A percentile compares a stretch with the other conserved stretches of the same genome.
These are phyloP conservation scores for Copidosoma aretas DNA, from an alignment of 2,888 invertebrate species.

Conservation along the genomic window DNA sequence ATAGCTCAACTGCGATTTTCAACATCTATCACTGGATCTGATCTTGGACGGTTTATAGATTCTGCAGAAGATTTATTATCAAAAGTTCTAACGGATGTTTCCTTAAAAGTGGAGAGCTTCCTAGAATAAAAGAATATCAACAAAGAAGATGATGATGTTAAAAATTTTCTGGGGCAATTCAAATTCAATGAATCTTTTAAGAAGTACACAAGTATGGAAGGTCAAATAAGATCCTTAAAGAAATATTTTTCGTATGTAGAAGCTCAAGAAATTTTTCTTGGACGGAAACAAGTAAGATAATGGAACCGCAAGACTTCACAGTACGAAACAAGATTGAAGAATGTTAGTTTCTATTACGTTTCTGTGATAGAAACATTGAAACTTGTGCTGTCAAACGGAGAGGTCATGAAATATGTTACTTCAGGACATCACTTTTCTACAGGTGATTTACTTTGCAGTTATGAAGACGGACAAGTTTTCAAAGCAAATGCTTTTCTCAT, in stretches of 20 bases:
- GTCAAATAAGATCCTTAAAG: slow-evolving; percentile 11
- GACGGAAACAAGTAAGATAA: neutral
- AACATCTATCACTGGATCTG: slow-evolving; percentile 5
- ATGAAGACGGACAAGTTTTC: slow-evolving; percentile 13
- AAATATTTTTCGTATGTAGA: slow-evolving; percentile 2
- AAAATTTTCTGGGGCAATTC: slow-evolving; percentile 5
- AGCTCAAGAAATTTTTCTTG: slow-evolving; percentile 4
- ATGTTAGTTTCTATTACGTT: slow-evolving; percentile 13
- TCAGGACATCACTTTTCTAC: neutral
- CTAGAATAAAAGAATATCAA: slow-evolving; percentile 5
- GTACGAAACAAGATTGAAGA: neutral
- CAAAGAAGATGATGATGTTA: neutral
- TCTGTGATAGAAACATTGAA: slow-evolving; percentile 19
- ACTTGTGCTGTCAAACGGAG: slow-evolving; percentile 15
- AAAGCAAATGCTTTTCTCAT: neutral
- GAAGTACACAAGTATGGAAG: slow-evolving; percentile 4
- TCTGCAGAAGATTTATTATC: neutral
- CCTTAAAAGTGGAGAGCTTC: neutral
- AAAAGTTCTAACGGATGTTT: neutral
- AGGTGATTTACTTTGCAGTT: neutral
- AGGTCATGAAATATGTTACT: slow-evolving; percentile 6
- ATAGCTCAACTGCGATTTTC: slow-evolving; percentile 4
- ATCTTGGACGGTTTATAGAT: slow-evolving; percentile 2
- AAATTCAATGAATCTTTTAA: neutral
- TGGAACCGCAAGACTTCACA: neutral